A percentile compares a stretch with the other conserved stretches of the same genome.
These are phyloP conservation scores for Myripristis jacobus DNA, from an alignment of 2,797 vertebrate genomes.

Conservation along the genomic window DNA sequence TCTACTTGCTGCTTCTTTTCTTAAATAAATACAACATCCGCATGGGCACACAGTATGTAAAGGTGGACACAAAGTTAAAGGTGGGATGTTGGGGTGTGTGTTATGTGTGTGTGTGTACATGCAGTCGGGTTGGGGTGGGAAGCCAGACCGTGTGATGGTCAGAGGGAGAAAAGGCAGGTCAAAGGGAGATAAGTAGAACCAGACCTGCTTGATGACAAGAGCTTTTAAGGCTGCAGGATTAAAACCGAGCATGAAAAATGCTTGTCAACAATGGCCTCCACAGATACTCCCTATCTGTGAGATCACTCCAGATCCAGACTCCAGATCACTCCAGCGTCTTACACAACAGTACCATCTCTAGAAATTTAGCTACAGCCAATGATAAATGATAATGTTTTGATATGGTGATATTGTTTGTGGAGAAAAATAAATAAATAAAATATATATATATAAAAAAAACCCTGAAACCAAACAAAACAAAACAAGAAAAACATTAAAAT, in stretches of 20 bases:
- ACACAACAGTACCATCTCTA: conserved; percentile 28
- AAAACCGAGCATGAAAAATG: conserved; percentile 73
- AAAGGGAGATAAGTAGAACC: conserved; percentile 85
- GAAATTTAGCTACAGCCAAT: conserved; percentile 23
- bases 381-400: conserved; percentile 49
- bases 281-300: conserved; percentile 40
- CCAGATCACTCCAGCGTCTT: background rate
- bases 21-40: conserved; percentile 32
- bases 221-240: conserved; percentile 74
- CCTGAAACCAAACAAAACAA: background rate
- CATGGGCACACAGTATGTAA: background rate
- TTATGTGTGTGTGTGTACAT: conserved; percentile 25
- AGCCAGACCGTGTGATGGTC: conserved; percentile 47
- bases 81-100: conserved; percentile 33
- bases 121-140: conserved; percentile 35
- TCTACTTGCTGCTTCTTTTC: conserved; percentile 52
- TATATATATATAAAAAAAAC: too few species aligned
- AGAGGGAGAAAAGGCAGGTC: conserved; percentile 80
- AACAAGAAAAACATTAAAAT: conserved; percentile 47
- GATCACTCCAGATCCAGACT: too few species aligned
- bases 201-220: conserved; percentile 75
- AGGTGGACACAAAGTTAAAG: conserved; percentile 54
- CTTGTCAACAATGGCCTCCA: conserved; percentile 60
- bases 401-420: conserved; percentile 47
- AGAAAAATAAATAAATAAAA: conserved; percentile 11